These are phyloP conservation scores for Trididemnum nubilum DNA, from an alignment of 23 tunicate genomes.

Conservation along the genomic window DNA sequence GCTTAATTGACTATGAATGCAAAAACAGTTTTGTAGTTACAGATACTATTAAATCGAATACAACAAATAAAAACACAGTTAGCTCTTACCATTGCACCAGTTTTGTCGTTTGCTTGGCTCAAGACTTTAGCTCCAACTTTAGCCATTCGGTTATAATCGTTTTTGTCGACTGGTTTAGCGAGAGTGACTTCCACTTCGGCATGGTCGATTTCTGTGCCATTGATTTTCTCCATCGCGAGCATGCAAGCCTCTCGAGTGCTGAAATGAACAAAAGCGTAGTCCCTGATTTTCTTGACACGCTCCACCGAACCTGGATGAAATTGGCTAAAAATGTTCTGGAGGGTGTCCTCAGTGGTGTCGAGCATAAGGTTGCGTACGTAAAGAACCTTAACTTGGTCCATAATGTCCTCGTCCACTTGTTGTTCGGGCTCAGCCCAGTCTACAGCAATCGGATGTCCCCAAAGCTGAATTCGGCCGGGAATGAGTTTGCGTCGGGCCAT, in stretches of 20 bases:
- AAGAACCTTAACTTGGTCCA: conserved; percentile 95
- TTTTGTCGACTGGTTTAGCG: conserved; percentile 99
- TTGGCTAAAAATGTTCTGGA: conserved; percentile 91
- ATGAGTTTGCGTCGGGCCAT: conserved; percentile 95
- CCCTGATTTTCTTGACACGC: conserved; percentile 91
- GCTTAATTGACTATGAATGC: no score
- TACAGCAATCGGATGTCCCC: conserved; percentile 99
- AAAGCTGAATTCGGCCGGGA: conserved; percentile 97
- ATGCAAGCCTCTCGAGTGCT: conserved; percentile 81
- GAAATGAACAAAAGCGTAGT: conserved; percentile 87
- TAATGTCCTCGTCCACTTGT: conserved; percentile 95
- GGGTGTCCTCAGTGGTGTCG: conserved; percentile 97
- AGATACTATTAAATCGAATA: no score
- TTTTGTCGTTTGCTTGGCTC: not conserved
- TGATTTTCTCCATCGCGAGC: conserved; percentile 56
- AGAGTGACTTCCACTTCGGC: conserved; percentile 86
- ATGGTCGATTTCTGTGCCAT: conserved; percentile 54
- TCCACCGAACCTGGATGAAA: conserved; percentile 85
- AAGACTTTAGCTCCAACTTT: conserved; percentile 99
- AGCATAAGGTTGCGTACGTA: conserved; percentile 98
- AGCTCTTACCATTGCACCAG: conserved; percentile 11
- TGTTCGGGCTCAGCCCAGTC: conserved; percentile 99
- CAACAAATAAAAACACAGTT: no score
- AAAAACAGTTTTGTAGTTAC: no score
- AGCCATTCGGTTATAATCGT: conserved; percentile 94